A percentile compares a stretch with the other conserved stretches of the same genome.
Evolutionary conservation across 2,888 invertebrate species (phyloP).

Genomic region (Stenolophus ochropezus): DNA sequence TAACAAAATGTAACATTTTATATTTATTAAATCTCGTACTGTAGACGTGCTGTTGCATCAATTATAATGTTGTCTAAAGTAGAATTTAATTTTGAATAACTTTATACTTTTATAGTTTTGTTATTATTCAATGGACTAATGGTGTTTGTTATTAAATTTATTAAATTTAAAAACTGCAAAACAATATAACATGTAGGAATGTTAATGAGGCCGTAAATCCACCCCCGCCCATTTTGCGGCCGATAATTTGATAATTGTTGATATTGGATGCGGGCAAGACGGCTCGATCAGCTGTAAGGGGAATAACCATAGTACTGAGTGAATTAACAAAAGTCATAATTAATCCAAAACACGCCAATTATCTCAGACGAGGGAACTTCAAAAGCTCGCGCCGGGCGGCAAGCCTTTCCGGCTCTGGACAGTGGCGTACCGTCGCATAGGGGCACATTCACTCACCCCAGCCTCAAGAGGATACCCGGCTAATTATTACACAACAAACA

Average conservation of each 20-base stretch:
- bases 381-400: constrained; percentile 47
- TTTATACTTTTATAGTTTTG: too few relatives aligned
- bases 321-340: constrained; percentile 72
- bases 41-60: too few relatives aligned
- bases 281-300: constrained; percentile 30
- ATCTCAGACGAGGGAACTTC: constrained; percentile 67
- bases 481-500: too few relatives aligned
- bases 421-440: constrained; percentile 21
- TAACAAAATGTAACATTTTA: too few relatives aligned
- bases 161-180: too few relatives aligned
- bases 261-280: constrained; percentile 14
- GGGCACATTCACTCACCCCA: constrained; percentile 17
- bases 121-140: too few relatives aligned
- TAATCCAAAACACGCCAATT: constrained; percentile 73
- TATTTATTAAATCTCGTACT: too few relatives aligned
- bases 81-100: too few relatives aligned
- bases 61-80: too few relatives aligned
- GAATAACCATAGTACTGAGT: constrained; percentile 44
- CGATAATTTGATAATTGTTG: constrained; percentile 35
- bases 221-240: not conserved
- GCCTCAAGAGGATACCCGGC: not conserved
- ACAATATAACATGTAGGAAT: too few relatives aligned
- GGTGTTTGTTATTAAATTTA: too few relatives aligned
- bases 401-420: constrained; percentile 34
- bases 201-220: too few relatives aligned